Conservation (phyloP, 2,888 invertebrate species). For the Troilus luridus region DNA sequence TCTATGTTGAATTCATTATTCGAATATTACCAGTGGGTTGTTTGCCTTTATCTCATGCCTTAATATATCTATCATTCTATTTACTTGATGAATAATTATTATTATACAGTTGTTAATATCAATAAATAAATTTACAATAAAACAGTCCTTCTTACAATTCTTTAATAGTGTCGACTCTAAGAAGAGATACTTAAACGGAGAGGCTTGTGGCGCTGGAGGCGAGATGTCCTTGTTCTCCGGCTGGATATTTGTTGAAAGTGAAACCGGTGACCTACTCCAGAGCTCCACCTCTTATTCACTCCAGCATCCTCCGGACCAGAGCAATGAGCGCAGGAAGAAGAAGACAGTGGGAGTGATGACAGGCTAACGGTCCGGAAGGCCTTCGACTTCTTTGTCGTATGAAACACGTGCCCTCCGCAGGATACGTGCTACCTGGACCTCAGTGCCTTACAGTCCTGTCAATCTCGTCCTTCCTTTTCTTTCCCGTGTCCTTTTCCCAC, state of each 20-base stretch:
- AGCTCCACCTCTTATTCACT: neutral
- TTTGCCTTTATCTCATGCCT: too few relatives aligned
- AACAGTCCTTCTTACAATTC: too few relatives aligned
- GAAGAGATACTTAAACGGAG: neutral
- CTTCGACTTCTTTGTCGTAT: neutral
- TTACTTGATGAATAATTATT: too few relatives aligned
- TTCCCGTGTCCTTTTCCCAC: neutral
- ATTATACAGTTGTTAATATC: too few relatives aligned
- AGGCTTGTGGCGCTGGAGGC: neutral
- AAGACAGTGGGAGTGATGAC: neutral
- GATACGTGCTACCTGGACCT: neutral
- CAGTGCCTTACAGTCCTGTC: slow-evolving; percentile 18
- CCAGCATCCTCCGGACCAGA: neutral
- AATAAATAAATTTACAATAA: too few relatives aligned
- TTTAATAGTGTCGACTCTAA: neutral
- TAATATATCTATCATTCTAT: too few relatives aligned
- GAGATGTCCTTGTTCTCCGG: neutral
- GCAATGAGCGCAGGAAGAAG: neutral
- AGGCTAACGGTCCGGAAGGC: neutral
- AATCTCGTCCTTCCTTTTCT: neutral
- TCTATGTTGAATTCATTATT: too few relatives aligned
- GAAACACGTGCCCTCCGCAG: neutral
- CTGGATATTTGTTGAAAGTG: slow-evolving; percentile 37
- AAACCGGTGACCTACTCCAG: slow-evolving; percentile 16
- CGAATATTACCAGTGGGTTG: too few relatives aligned